phyloP scores from a whole-genome alignment of 2,888 invertebrate genomes.

The Osmoderma eremita region DNA sequence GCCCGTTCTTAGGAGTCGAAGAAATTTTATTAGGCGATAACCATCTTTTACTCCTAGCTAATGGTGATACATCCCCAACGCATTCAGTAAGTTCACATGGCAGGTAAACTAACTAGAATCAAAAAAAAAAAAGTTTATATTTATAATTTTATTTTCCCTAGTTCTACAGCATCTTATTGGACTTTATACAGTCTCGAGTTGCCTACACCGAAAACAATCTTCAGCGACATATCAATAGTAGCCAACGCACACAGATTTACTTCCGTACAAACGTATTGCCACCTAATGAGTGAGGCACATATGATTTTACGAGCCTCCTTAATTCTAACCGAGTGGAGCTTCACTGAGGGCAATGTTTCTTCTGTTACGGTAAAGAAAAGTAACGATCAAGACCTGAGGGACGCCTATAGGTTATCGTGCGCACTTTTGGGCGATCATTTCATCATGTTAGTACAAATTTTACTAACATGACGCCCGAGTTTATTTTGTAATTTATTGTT shows the following conservation, averaged over 20 bases:
- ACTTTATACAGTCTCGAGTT: slow-evolving; percentile 78
- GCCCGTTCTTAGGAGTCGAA: slow-evolving; percentile 74
- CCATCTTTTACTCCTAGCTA: slow-evolving; percentile 68
- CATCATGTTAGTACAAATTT: slow-evolving; percentile 60
- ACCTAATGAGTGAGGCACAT: slow-evolving; percentile 78
- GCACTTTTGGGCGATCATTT: slow-evolving; percentile 69
- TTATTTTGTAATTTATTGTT: not conserved
- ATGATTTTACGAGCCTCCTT: slow-evolving; percentile 70
- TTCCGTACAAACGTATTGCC: slow-evolving; percentile 75
- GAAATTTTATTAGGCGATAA: slow-evolving; percentile 65
- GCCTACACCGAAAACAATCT: slow-evolving; percentile 72
- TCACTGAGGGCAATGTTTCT: slow-evolving; percentile 58
- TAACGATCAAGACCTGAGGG: slow-evolving; percentile 61
- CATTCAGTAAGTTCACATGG: slow-evolving; percentile 62
- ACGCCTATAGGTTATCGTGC: slow-evolving; percentile 66
- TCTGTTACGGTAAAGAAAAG: slow-evolving; percentile 51
- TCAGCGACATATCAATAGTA: slow-evolving; percentile 76
- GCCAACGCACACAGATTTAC: slow-evolving; percentile 72
- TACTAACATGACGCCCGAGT: not conserved
- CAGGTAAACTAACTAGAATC: slow-evolving; percentile 49
- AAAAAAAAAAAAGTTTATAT: not conserved
- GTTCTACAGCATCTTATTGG: slow-evolving; percentile 67
- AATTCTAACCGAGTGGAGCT: slow-evolving; percentile 59
- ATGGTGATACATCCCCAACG: slow-evolving; percentile 68
- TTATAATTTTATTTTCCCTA: slow-evolving; percentile 45